Base-by-base conservation (phyloP, 2,888 invertebrate genomes). In the Diaprepes abbreviatus region DNA sequence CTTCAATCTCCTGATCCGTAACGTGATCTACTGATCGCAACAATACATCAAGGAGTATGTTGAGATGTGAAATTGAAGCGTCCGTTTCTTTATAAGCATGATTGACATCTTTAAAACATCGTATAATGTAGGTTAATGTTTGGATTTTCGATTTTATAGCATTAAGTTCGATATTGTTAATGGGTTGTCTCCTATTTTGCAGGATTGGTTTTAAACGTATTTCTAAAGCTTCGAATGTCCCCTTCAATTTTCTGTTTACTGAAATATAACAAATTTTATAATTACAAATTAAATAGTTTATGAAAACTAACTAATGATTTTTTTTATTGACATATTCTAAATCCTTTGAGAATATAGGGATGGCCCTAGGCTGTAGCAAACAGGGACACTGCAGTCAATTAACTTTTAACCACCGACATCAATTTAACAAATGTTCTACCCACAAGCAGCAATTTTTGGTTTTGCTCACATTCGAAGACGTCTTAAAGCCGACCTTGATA, bases 71-170 rank as follows among this genome's bases (percentile, higher is more conserved):
- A 45, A 45, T 31, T 1, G 35, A 5, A 2, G 1, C 2, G n/a
- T 14, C 17, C 3, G 24, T 12, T 28, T 19, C 10, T 1, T 9
- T 17, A 19, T 17, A 16, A 5, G n/a, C 7, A 4, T 31, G 24
- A 7, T 31, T 1, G 3, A 9, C 12, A 14, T 16, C 40, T 12
- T 65, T 19, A 35, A 55, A 55, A 33, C 31, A 33, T 5, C 24
- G n/a, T 12, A 28, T n/a, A 14, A 65, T 45, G 14, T 33, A 14
- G 2, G n/a, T 6, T 12, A 65, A n/a, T 17, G 28, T 43, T 33
- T 65, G 55, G 1, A 65, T 6, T 65, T 65, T 65, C 3, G 45
- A 57, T 21, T 16, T 33, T 43, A 65, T 31, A 1, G 65, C 43
- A 35, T 65, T 45, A 5, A 65, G n/a, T 65, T 65, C 65, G 1